Base-by-base conservation (phyloP, 2,888 invertebrate genomes). In the Scaptomyza caliginosa region DNA sequence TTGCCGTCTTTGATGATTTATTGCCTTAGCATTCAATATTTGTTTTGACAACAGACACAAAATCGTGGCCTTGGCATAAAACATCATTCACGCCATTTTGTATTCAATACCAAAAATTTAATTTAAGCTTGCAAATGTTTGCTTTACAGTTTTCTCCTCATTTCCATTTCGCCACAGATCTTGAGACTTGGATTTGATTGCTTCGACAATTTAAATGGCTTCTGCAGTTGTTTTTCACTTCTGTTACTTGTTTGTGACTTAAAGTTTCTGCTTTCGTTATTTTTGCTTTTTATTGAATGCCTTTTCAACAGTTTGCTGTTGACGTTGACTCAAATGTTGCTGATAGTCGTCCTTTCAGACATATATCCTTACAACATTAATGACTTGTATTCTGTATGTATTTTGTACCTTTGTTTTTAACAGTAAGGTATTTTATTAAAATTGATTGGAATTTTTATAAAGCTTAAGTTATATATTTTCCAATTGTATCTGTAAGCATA, bases 1-100 rank as follows among this genome's bases (percentile, higher is more conserved):
- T 68, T 67, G 78, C 56, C 68, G 48, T 63, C 79, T 72, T 67
- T 78, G 69, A 75, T 82, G 79, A 72, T 80, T 82, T 82, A 77
- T 82, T 73, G 77, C 71, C 54, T 50, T 66, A 57, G 54, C 49
- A 68, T 60, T 51, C 39, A 50, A 58, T 40, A 28, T 48, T 48
- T 32, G 36, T 42, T 46, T 36, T 42, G 17, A 24, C 28, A 13
- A 46, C 19, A 36, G 13, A 46, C 26, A 8, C 16, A 39, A 4
- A 16, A 32, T 38, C 34, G n/a, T 40, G 11, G 39, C 16, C 48
- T 24, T 8, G 8, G 17, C 13, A 24, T n/a, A 34, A 34, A 24
- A 16, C 8, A 34, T 34, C 16, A 26, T 56, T 5, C 4, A 17
- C 34, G 24, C 26, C 17, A 7, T 23, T 36, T 32, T 16, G 43